Conservation (phyloP, 1,140 invertebrate species). For the Diplogasteroides magnus region DNA sequence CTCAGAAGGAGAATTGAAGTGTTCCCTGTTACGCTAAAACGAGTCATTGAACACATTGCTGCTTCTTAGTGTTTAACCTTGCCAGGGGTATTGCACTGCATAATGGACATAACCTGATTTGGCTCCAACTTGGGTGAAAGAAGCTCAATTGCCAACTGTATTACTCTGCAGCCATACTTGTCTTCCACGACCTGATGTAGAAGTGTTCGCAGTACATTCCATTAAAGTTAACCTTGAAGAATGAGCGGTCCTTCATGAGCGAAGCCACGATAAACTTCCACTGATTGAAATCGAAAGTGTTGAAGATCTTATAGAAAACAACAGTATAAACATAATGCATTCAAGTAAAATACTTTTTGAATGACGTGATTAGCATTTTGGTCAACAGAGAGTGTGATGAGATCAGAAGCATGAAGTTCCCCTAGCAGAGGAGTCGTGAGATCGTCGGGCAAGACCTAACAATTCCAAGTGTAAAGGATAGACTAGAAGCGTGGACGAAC, state of each 20-base stretch:
- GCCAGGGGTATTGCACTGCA: neutral
- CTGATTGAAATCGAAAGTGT: slow-evolving; percentile 5
- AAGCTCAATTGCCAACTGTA: slow-evolving; percentile 29
- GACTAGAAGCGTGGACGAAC: neutral
- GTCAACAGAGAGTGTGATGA: slow-evolving; percentile 23
- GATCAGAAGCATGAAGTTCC: slow-evolving; percentile 17
- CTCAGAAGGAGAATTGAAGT: neutral
- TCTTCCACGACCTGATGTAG: slow-evolving; percentile 26
- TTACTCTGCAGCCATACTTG: slow-evolving; percentile 34
- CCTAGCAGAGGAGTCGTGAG: slow-evolving; percentile 10
- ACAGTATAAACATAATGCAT: neutral
- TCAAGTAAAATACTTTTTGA: slow-evolving; percentile 18
- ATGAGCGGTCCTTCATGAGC: slow-evolving; percentile 8
- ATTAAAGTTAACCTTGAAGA: slow-evolving; percentile 1
- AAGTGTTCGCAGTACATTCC: slow-evolving; percentile 6
- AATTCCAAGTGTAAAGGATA: neutral
- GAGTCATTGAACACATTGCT: neutral
- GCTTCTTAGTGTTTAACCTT: neutral
- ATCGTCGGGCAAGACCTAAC: slow-evolving; percentile 7
- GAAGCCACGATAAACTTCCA: slow-evolving; percentile 12
- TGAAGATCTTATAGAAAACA: neutral
- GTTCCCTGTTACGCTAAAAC: neutral
- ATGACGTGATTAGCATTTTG: slow-evolving; percentile 38
- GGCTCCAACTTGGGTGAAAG: slow-evolving; percentile 9
- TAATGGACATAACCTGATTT: neutral